Percentiles rank a stretch among this genome's conserved stretches.
These are phyloP conservation scores for Sceloporus undulatus DNA, from an alignment of 2,113 vertebrate species.

Conservation along the genomic window DNA sequence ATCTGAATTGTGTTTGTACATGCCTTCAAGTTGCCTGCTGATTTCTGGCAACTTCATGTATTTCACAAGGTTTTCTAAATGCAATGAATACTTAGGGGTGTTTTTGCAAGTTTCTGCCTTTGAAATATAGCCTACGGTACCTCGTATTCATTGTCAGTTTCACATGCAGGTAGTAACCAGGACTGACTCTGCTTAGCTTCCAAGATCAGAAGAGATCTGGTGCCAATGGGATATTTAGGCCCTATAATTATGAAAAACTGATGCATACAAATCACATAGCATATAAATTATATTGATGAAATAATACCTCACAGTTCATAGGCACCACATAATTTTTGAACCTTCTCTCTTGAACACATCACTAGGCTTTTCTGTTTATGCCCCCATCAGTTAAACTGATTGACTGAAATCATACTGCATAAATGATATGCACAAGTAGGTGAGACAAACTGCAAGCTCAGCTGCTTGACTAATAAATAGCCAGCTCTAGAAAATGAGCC, in stretches of 20 bases:
- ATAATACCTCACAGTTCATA: neutral
- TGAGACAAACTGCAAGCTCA: slow-evolving; percentile 1
- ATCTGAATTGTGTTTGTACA: neutral
- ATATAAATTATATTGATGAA: neutral
- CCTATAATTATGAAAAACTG: neutral
- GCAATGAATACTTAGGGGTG: too few relatives aligned
- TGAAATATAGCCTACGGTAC: too few relatives aligned
- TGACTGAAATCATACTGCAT: neutral
- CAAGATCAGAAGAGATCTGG: too few relatives aligned
- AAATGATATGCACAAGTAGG: neutral
- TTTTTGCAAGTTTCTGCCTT: too few relatives aligned
- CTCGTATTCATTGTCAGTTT: too few relatives aligned
- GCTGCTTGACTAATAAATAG: slow-evolving; percentile 1
- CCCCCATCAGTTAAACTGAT: neutral
- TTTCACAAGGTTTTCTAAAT: too few relatives aligned
- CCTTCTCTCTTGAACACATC: neutral
- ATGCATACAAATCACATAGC: neutral
- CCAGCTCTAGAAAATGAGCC: neutral
- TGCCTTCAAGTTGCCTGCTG: too few relatives aligned
- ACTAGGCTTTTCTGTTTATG: neutral
- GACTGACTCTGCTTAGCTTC: too few relatives aligned
- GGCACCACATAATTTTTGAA: neutral
- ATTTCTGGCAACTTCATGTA: too few relatives aligned
- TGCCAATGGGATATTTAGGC: too few relatives aligned
- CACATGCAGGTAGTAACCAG: too few relatives aligned